A percentile compares a stretch with the other conserved stretches of the same genome.
These are phyloP conservation scores for Cotesia glomerata DNA, from an alignment of 1,140 invertebrate genomes.

Conservation along the genomic window DNA sequence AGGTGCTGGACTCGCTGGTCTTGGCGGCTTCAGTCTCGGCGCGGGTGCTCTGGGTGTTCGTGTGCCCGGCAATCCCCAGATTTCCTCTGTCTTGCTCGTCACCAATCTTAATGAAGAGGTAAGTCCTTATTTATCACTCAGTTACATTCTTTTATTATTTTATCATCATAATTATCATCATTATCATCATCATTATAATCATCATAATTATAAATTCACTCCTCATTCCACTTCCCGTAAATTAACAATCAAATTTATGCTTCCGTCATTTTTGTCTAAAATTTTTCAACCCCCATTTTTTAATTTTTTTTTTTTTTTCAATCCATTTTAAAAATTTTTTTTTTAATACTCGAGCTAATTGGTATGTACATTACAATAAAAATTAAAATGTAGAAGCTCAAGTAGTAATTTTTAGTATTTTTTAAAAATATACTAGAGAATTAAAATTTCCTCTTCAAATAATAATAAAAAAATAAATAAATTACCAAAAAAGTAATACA, in stretches of 20 bases:
- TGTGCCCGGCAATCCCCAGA: conserved; percentile 68
- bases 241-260: not conserved
- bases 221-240: not conserved
- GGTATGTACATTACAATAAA: conserved; percentile 5
- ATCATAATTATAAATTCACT: not conserved
- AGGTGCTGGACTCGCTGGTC: conserved; percentile 73
- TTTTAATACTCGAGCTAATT: not conserved
- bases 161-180: not conserved
- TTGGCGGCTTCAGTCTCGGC: conserved; percentile 75
- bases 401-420: not conserved
- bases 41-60: conserved; percentile 67
- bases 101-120: conserved; percentile 94
- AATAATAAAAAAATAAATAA: not conserved
- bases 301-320: not conserved
- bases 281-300: not conserved
- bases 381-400: conserved; percentile 8
- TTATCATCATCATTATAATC: not conserved
- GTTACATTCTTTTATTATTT: not conserved
- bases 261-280: not conserved
- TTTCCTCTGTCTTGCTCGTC: conserved; percentile 84
- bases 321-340: not conserved
- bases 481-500: too few relatives aligned
- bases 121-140: conserved; percentile 48
- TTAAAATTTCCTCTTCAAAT: conserved; percentile 4
- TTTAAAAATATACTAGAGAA: not conserved